These are phyloP conservation scores for Mactromeris polynyma DNA, from an alignment of 2,888 invertebrate species.

Conservation along the genomic window DNA sequence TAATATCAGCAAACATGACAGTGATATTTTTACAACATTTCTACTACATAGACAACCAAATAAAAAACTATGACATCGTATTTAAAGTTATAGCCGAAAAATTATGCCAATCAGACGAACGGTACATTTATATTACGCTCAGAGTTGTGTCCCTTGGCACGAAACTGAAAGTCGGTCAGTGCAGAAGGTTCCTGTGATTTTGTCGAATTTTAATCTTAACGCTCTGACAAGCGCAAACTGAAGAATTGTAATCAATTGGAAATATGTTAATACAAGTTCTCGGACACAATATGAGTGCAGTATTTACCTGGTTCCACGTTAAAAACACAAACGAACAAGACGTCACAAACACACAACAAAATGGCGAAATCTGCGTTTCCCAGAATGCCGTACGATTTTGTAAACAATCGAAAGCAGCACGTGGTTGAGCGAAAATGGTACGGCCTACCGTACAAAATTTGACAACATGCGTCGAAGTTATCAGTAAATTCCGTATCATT, in stretches of 20 bases:
- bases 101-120: background rate
- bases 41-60: background rate
- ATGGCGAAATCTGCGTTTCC: constrained; percentile 80
- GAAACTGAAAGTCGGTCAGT: constrained; percentile 49
- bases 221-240: background rate
- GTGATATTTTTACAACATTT: background rate
- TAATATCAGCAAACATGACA: too few relatives aligned
- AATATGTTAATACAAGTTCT: constrained; percentile 21
- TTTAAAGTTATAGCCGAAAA: background rate
- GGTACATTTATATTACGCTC: background rate
- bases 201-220: background rate
- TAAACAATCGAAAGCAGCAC: constrained; percentile 66
- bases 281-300: background rate
- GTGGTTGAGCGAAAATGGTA: constrained; percentile 43
- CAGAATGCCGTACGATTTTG: constrained; percentile 69
- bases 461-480: too few relatives aligned
- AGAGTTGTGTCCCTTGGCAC: constrained; percentile 35
- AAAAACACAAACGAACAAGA: constrained; percentile 82
- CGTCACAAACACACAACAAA: constrained; percentile 83
- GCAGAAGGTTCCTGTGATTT: constrained; percentile 3
- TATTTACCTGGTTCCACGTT: constrained; percentile 81
- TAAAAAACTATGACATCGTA: background rate
- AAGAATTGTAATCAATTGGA: background rate
- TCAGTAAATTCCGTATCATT: too few relatives aligned
- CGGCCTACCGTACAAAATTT: constrained; percentile 31